Evolutionary conservation across 2,113 vertebrate species (phyloP).

Genomic region (Nyctibius bracteatus): DNA sequence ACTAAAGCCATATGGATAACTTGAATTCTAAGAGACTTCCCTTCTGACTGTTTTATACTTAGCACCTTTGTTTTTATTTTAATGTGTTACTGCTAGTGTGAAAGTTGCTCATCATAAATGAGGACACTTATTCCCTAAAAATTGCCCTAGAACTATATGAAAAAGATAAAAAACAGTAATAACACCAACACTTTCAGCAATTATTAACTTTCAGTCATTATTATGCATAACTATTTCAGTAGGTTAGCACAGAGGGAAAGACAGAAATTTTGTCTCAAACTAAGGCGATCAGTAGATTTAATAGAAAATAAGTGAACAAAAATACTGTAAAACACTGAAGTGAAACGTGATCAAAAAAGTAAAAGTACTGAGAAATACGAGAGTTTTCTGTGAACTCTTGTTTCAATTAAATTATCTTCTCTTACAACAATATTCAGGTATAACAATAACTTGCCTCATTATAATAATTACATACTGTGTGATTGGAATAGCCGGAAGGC

Average conservation of each 20-base stretch:
- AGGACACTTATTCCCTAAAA: neutral
- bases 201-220: neutral
- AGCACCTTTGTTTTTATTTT: neutral
- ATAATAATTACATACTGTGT: constrained; percentile 40
- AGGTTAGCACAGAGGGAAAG: neutral
- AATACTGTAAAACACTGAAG: neutral
- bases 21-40: neutral
- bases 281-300: neutral
- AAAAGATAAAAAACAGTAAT: neutral
- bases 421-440: neutral
- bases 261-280: neutral
- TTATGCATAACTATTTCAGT: neutral
- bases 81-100: neutral
- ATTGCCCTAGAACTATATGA: neutral
- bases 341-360: neutral
- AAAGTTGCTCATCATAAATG: neutral
- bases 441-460: neutral
- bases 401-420: neutral
- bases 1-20: neutral
- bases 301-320: neutral
- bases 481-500: constrained; percentile 17
- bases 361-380: neutral
- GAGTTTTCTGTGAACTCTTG: neutral
- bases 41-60: neutral
- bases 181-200: fast-evolving